phyloP scores from a whole-genome alignment of 2,113 vertebrate genomes.

The Lepus timidus region DNA sequence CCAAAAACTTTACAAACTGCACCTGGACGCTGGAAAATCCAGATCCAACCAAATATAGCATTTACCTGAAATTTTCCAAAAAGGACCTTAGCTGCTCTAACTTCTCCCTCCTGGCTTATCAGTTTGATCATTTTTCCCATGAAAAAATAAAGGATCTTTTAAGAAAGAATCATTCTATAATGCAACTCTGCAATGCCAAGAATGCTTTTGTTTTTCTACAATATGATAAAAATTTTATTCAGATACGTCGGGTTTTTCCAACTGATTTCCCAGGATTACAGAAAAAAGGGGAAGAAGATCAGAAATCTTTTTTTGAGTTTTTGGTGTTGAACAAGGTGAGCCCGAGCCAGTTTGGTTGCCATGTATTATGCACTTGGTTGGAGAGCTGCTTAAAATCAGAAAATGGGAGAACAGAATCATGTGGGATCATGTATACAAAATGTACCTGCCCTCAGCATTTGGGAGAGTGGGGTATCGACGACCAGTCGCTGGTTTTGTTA shows the following conservation, averaged over 20 bases:
- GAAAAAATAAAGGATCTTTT: conserved; percentile 99
- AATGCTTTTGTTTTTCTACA: conserved; percentile 99
- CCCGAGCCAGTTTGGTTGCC: conserved; percentile 99
- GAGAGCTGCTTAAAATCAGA: conserved; percentile 98
- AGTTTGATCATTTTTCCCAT: conserved; percentile 99
- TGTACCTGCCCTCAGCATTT: conserved; percentile 99
- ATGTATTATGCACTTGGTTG: conserved; percentile 98
- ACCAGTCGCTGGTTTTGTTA: conserved; percentile 96
- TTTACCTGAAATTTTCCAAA: conserved; percentile 99
- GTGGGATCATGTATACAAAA: conserved; percentile 99
- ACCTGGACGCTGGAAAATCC: conserved; percentile 99
- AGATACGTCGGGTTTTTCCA: conserved; percentile 97
- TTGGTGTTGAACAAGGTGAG: conserved; percentile 99
- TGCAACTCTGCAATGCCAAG: conserved; percentile 97
- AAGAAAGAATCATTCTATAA: conserved; percentile 98
- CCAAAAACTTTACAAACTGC: conserved; percentile 99
- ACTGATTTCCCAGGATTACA: conserved; percentile 95
- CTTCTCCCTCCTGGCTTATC: conserved; percentile 98
- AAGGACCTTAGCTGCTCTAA: conserved; percentile 98
- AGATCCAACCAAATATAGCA: conserved; percentile 99
- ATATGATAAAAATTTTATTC: conserved; percentile 99
- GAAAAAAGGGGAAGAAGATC: conserved; percentile 93
- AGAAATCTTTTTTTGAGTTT: conserved; percentile 98
- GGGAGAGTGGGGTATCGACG: conserved; percentile 95
- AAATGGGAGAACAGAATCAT: conserved; percentile 96